Percentiles rank a stretch among this genome's conserved stretches.
Conservation (phyloP, 2,888 invertebrate species). For the Pristionchus entomophagus region DNA sequence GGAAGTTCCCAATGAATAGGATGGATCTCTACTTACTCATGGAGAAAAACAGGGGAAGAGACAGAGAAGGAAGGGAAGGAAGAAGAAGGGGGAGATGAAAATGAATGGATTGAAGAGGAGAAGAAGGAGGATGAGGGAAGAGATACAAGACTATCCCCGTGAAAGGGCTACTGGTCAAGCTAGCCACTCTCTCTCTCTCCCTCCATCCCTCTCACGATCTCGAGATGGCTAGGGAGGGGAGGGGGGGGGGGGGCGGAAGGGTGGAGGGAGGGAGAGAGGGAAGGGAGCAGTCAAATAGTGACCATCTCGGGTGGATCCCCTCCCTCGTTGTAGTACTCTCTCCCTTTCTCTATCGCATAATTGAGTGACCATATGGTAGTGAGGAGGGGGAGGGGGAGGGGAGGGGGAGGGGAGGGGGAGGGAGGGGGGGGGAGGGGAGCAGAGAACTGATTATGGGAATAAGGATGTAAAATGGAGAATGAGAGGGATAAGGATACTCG, state of each 20-base stretch:
- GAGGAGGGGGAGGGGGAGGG: background rate
- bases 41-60: conserved; percentile 27
- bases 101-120: conserved; percentile 22
- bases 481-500: background rate
- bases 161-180: conserved; percentile 40
- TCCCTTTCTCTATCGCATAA: background rate
- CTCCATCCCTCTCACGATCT: background rate
- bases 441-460: background rate
- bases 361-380: conserved; percentile 24
- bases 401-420: background rate
- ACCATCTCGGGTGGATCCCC: conserved; percentile 28
- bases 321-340: background rate
- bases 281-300: conserved; percentile 27
- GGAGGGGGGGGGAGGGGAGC: too few relatives aligned
- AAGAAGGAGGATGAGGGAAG: too few relatives aligned
- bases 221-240: background rate
- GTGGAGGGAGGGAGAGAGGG: background rate
- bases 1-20: conserved; percentile 34
- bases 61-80: background rate
- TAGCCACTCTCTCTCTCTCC: background rate
- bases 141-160: conserved; percentile 38
- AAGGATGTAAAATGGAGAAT: background rate
- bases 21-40: conserved; percentile 33
- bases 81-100: conserved; percentile 28
- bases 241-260: background rate